Evolutionary conservation across 2,113 vertebrate species (phyloP), one percentile per base, ranked within the genome.

Genomic region (Chiloscyllium plagiosum): DNA sequence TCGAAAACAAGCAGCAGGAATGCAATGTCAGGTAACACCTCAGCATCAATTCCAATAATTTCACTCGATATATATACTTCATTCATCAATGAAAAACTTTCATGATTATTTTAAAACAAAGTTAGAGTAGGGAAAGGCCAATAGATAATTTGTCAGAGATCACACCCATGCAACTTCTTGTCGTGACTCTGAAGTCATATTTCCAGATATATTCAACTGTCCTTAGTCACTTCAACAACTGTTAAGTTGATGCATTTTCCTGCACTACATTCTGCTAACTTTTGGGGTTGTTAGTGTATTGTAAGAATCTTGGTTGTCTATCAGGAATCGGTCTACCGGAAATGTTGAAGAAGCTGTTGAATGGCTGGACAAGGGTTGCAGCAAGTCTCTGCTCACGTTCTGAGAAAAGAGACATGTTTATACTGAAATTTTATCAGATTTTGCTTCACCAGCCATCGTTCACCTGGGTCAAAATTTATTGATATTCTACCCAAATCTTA

Each of bases 1-100:
- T 99, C 96, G n/a, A 96, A 72, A 96, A 96, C 87, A 78, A 97
- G 93, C 95, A 96, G 96, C 24, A 96, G 37, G 89, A 78, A 65
- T 26, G 93, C 26, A 72, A 47, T 26, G 68, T 94, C 66, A 94
- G 33, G 89, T 72, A n/a, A 72, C 20, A 13, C 69, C 42, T 29
- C 47, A 95, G 42, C 69, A 95, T 72, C 66, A 95, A 26, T 95
- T 37, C 61, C 61, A 93, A 17, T 65, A 37, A 66, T 93, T 92
- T 92, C 56, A 66, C n/a, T 20, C 29, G 24, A 13, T 4, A 72
- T 42, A 10, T 29, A 52, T 4, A 70, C 26, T 95, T 70, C 66
- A 83, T 26, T 95, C 22, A 70, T 26, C 93, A 95, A 50, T 95
- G 68, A 42, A 72, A 50, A 42, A 70, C 22, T 24, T 29, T 15